Evolutionary conservation across 2,113 vertebrate genomes (phyloP).

Genomic region (Amblyopsis rosae): DNA sequence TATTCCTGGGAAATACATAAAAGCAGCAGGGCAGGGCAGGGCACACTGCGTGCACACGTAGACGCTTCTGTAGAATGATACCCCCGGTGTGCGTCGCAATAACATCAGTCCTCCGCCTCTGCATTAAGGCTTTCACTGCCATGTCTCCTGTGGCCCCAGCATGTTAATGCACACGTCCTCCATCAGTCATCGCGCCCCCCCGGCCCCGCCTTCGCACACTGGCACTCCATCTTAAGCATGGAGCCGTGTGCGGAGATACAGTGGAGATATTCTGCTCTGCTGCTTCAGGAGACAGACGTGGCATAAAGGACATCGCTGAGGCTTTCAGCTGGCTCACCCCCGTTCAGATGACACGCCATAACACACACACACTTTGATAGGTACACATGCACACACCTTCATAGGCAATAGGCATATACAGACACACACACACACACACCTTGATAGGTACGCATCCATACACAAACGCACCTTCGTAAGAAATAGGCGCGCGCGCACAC

Average conservation of each 20-base stretch:
- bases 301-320: constrained; percentile 30
- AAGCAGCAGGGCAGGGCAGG: constrained; percentile 50
- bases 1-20: constrained; percentile 64
- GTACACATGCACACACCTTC: background rate
- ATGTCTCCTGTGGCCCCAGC: constrained; percentile 64
- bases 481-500: background rate
- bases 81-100: constrained; percentile 56
- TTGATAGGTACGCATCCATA: too few species aligned
- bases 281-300: constrained; percentile 11
- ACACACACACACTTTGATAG: background rate
- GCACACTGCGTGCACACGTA: constrained; percentile 17
- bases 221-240: constrained; percentile 50
- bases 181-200: constrained; percentile 63
- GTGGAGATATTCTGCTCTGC: constrained; percentile 30
- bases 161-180: constrained; percentile 68
- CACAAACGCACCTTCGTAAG: background rate
- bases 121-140: constrained; percentile 73
- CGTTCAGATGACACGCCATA: background rate
- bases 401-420: background rate
- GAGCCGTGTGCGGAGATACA: constrained; percentile 19
- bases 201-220: background rate
- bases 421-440: background rate
- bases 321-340: background rate
- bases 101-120: constrained; percentile 68
- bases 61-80: constrained; percentile 52